A percentile compares a stretch with the other conserved stretches of the same genome.
Conservation (phyloP, 2,797 vertebrate genomes). For the Danio albolineatus region DNA sequence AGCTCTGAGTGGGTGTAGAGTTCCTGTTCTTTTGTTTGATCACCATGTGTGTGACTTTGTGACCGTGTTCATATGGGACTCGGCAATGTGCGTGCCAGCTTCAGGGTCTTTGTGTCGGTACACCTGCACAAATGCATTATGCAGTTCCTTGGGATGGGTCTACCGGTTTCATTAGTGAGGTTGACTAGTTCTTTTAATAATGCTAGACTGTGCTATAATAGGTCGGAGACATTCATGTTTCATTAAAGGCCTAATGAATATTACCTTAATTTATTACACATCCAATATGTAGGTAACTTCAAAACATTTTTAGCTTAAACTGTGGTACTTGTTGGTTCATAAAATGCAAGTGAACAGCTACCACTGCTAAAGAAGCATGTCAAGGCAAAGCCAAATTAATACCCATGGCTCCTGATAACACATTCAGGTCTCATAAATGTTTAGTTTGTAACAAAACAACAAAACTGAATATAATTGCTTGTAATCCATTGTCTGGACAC, state of each 20-base stretch:
- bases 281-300: no score
- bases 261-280: no score
- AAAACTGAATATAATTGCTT: no score
- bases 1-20: constrained; percentile 41
- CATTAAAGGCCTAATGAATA: not conserved
- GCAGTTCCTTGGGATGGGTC: constrained; percentile 5
- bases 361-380: no score
- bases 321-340: no score
- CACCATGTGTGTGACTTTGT: constrained; percentile 47
- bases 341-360: no score
- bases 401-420: no score
- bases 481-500: no score
- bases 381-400: no score
- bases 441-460: no score
- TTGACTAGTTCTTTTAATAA: not conserved
- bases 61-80: constrained; percentile 42
- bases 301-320: no score
- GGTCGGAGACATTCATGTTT: not conserved
- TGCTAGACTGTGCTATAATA: not conserved
- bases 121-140: constrained; percentile 23
- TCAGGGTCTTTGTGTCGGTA: constrained; percentile 36
- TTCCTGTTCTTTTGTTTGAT: constrained; percentile 56
- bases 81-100: constrained; percentile 29
- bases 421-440: no score
- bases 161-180: not conserved